Conservation (phyloP, 2,797 vertebrate genomes). For the Trachurus trachurus region DNA sequence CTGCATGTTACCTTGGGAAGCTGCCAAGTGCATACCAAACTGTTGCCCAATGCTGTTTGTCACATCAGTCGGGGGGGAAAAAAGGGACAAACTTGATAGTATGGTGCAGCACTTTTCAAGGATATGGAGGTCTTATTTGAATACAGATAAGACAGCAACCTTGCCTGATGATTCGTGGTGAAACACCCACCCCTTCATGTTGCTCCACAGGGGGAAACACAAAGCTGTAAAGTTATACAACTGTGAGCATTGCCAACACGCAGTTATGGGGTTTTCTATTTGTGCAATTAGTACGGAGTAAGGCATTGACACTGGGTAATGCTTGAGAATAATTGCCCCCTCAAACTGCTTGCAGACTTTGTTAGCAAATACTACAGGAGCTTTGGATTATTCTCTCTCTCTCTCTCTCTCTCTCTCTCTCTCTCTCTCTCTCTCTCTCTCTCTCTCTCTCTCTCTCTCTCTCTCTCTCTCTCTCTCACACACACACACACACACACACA, state of each 20-base stretch:
- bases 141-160: conserved; percentile 45
- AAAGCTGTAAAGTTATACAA: conserved; percentile 65
- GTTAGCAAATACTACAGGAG: conserved; percentile 66
- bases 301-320: conserved; percentile 67
- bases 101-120: conserved; percentile 55
- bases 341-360: conserved; percentile 76
- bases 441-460: conserved; percentile 14
- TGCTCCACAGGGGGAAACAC: conserved; percentile 45
- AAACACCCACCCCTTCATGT: conserved; percentile 35
- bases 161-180: conserved; percentile 37
- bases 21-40: conserved; percentile 55
- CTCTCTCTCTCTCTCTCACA: conserved; percentile 12
- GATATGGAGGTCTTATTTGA: conserved; percentile 57
- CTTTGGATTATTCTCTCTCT: conserved; percentile 46
- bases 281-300: conserved; percentile 69
- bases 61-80: conserved; percentile 39
- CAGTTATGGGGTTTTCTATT: conserved; percentile 68
- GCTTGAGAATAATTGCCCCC: conserved; percentile 69
- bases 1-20: conserved; percentile 18
- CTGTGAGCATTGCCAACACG: conserved; percentile 46
- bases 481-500: conserved; percentile 42
- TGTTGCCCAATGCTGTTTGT: conserved; percentile 68
- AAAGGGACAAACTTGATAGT: conserved; percentile 32
- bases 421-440: conserved; percentile 27
- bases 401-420: neutral